phyloP scores from a whole-genome alignment of 1,140 invertebrate genomes.

The Augochlora pura region DNA sequence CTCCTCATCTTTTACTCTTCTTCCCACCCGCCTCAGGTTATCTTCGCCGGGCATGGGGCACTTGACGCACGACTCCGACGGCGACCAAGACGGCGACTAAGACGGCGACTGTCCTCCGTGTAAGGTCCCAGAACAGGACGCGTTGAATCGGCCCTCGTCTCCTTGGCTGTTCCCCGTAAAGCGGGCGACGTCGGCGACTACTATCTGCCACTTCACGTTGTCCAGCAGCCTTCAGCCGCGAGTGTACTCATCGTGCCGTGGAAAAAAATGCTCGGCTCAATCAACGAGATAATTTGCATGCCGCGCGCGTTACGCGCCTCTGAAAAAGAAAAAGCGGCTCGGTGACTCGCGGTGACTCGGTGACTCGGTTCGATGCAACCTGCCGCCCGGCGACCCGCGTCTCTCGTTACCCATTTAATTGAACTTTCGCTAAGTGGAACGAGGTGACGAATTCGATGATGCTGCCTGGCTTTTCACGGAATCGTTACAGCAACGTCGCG shows the following conservation, averaged over 20 bases:
- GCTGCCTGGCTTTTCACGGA: conserved; percentile 4
- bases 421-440: not conserved
- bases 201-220: conserved; percentile 64
- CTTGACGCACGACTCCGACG: conserved; percentile 57
- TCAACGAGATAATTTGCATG: conserved; percentile 61
- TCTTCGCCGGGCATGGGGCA: conserved; percentile 55
- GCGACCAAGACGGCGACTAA: no score
- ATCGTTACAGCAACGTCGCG: not conserved
- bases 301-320: conserved; percentile 16
- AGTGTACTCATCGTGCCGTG: conserved; percentile 42
- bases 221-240: conserved; percentile 52
- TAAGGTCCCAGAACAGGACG: conserved; percentile 49
- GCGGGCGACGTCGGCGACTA: conserved; percentile 47
- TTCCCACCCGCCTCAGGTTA: conserved; percentile 33
- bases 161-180: conserved; percentile 49
- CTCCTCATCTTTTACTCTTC: conserved; percentile 40
- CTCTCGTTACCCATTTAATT: not conserved
- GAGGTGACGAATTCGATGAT: conserved; percentile 38
- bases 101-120: conserved; percentile 36
- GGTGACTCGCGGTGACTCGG: not conserved
- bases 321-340: not conserved
- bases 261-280: conserved; percentile 44
- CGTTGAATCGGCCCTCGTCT: conserved; percentile 52
- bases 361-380: conserved; percentile 11
- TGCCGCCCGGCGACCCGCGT: not conserved